Conservation (phyloP, 2,113 vertebrate genomes). For the Climacteris rufus region DNA sequence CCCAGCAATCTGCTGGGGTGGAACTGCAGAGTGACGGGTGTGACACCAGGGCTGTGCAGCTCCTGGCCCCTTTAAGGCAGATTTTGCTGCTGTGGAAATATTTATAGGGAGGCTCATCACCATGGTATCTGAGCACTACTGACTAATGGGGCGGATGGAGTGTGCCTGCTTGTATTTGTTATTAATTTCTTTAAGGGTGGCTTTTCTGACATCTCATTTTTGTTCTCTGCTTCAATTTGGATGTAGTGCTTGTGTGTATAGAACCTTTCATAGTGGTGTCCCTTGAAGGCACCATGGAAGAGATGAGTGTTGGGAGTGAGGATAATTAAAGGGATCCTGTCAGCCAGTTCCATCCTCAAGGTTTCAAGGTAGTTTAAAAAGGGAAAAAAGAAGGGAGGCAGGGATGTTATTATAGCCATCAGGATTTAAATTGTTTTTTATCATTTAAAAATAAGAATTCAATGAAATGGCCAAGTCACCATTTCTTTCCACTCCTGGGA, state of each 20-base stretch:
- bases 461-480: not conserved
- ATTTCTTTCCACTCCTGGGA: not conserved
- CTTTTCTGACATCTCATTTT: not conserved
- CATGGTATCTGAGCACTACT: slow-evolving; percentile 51
- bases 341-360: not conserved
- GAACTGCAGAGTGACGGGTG: not conserved
- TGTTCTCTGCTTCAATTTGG: not conserved
- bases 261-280: not conserved
- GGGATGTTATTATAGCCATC: not conserved
- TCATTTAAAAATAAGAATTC: not conserved
- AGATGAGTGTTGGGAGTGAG: not conserved
- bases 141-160: slow-evolving; percentile 18
- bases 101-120: slow-evolving; percentile 51
- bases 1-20: fast-evolving
- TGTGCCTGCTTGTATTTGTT: not conserved
- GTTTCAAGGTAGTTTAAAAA: not conserved
- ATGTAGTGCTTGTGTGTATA: not conserved
- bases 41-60: not conserved
- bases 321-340: slow-evolving; percentile 49
- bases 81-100: slow-evolving; percentile 13
- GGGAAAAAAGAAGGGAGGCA: not conserved
- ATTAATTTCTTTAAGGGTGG: slow-evolving; percentile 21
- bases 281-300: not conserved
- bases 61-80: slow-evolving; percentile 7
- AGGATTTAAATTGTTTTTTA: not conserved